Percentiles rank a stretch among this genome's conserved stretches.
phyloP scores from a whole-genome alignment of 2,888 invertebrate genomes.

The Drosophila siamana region DNA sequence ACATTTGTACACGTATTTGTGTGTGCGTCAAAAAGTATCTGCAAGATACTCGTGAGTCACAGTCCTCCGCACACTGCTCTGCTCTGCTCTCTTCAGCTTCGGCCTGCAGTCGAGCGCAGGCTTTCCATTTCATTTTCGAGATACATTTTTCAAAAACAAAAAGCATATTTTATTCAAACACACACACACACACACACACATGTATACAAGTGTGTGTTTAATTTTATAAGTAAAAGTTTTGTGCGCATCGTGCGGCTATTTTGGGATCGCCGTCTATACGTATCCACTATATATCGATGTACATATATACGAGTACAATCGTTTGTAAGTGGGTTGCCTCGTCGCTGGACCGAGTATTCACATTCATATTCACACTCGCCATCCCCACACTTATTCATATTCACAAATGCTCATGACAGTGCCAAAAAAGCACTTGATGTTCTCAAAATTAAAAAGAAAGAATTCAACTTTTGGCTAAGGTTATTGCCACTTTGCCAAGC shows the following conservation, averaged over 20 bases:
- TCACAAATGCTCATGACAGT: conserved; percentile 43
- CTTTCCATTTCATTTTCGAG: conserved; percentile 63
- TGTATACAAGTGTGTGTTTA: background rate
- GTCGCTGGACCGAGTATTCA: conserved; percentile 24
- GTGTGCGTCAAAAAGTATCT: conserved; percentile 46
- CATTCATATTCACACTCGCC: conserved; percentile 17
- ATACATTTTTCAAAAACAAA: conserved; percentile 44
- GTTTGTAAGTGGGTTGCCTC: conserved; percentile 18
- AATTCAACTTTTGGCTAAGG: conserved; percentile 6
- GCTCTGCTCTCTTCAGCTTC: conserved; percentile 1
- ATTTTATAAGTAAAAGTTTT: conserved; percentile 27
- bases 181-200: conserved; percentile 8
- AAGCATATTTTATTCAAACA: conserved; percentile 41
- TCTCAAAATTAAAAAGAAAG: conserved; percentile 1
- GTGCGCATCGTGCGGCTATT: conserved; percentile 54
- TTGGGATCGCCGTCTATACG: conserved; percentile 43
- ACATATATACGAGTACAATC: conserved; percentile 7
- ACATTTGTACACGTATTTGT: conserved; percentile 47
- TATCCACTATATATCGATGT: background rate
- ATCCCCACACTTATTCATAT: conserved; percentile 28
- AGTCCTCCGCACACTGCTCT: conserved; percentile 7
- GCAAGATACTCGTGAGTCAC: conserved; percentile 57
- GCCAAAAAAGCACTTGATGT: conserved; percentile 45
- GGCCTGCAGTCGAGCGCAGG: conserved; percentile 39
- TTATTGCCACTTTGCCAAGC: conserved; percentile 10